Base-by-base conservation (phyloP, 1,140 invertebrate genomes). In the Panagrolaimus sp. region DNA sequence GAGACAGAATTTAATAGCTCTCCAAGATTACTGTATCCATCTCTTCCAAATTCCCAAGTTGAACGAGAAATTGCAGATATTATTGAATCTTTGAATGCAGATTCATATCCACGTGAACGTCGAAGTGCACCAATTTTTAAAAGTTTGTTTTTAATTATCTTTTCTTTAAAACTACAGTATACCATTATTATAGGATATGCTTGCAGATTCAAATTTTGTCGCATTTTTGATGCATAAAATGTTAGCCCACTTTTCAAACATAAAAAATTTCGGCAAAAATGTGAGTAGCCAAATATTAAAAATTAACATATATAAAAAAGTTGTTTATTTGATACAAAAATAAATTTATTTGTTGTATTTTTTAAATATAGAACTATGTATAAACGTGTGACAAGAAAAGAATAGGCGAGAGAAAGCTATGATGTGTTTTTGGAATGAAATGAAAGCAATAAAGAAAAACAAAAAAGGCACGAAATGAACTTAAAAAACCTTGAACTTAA, bases 181-280 rank as follows among this genome's bases (percentile, higher is more conserved):
- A n/a, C 48, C 8, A n/a, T n/a, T n/a, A n/a, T 69, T 74, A 48
- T 46, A 74, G 70, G 73, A 67, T 76, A 76, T 63, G 74, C 73
- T 11, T 76, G 74, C 65, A 66, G 74, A 16, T 76, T 76, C 72
- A 76, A 76, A 64, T 76, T 74, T 65, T 76, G 74, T 62, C 70
- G 74, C 5, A 76, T 76, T 48, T 75, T 72, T 43, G 72, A 73
- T 64, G 72, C 72, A 13, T 72, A 66, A 61, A 47, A 1, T 20
- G 14, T 38, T 38, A 4, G 31, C n/a, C n/a, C n/a, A n/a, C n/a
- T n/a, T 38, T 4, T 38, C 2, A 38, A 38, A 38, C 2, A 38
- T 4, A 38, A 7, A 38, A 4, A 38, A 38, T 38, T 38, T 38
- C 31, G 31, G 31, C 31, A 38, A 38, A 38, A 63, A n/a, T 63